Evolutionary conservation across 2,113 vertebrate species (phyloP).

Genomic region (Oostethus manadensis): DNA sequence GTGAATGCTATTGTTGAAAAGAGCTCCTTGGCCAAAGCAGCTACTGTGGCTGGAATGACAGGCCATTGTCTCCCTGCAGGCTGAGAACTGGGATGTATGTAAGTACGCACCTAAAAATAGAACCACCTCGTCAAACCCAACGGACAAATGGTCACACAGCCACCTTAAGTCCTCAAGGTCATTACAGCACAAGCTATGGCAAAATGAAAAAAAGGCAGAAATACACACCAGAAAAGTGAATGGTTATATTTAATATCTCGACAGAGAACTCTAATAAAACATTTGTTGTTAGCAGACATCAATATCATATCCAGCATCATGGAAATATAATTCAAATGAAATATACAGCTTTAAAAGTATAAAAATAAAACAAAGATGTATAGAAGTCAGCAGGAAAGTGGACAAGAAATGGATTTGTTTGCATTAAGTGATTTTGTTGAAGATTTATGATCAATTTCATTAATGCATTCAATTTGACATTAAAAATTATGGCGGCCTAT

Average conservation of each 20-base stretch:
- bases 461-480: constrained; percentile 54
- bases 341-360: constrained; percentile 18
- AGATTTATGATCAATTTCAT: constrained; percentile 24
- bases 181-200: neutral
- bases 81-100: constrained; percentile 30
- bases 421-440: constrained; percentile 30
- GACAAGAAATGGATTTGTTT: constrained; percentile 36
- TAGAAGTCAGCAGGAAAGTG: constrained; percentile 31
- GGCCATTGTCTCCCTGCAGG: constrained; percentile 22
- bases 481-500: constrained; percentile 5
- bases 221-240: constrained; percentile 28
- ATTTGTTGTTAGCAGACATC: constrained; percentile 68
- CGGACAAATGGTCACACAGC: constrained; percentile 44
- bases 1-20: constrained; percentile 35
- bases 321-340: constrained; percentile 54
- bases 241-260: constrained; percentile 69
- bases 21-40: constrained; percentile 61
- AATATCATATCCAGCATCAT: constrained; percentile 65
- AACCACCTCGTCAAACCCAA: constrained; percentile 33
- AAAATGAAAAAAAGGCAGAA: neutral
- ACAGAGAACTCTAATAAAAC: constrained; percentile 64
- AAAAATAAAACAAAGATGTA: constrained; percentile 37
- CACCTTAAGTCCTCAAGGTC: constrained; percentile 9
- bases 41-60: constrained; percentile 38
- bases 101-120: constrained; percentile 57